Evolutionary conservation across 2,797 vertebrate species (phyloP), one percentile per base, ranked within the genome.

Genomic region (Pogoniulus pusillus): DNA sequence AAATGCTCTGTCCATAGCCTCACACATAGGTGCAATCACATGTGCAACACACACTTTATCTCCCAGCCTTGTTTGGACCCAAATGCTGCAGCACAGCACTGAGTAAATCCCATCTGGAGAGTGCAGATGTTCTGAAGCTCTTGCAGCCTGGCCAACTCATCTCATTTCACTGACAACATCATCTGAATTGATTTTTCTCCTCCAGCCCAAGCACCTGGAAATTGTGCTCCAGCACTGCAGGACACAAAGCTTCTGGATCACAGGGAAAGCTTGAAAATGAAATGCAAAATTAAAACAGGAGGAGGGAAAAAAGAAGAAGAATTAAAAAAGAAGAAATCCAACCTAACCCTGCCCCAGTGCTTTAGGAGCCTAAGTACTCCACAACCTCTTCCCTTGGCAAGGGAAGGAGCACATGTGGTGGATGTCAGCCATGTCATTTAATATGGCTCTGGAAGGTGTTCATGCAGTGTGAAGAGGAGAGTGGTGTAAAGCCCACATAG

Each of bases 21-120:
- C 30, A n/a, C 30, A 57, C 64, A 54, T 43, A 53, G 54, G 13
- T 80, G 91, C 71, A 37, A 62, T 73, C 84, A 45, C 89, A 89
- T 35, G 87, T 94, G 91, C 90, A 92, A 14, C 90, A 81, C 94
- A 90, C 72, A 57, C 94, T 91, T 82, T 13, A 88, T 85, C 90
- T 87, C 83, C 71, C 83, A 49, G 55, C 74, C 84, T 43, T 4
- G 32, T 26, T 29, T 27, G 84, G 92, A 34, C 62, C 86, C 29
- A 30, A 68, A 60, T 1, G 34, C 84, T 5, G 54, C 58, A 63
- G 86, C 80, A 4, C 3, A 32, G 35, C 64, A 43, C 30, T 0
- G 12, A 87, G 80, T 2, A 0, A 17, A 65, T 58, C 91, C 60
- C 92, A 92, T 47, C 93, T 92, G 89, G 89, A 23, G 58, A 58